Base-by-base conservation (phyloP, 2,888 invertebrate genomes). In the Pollenia amentaria region DNA sequence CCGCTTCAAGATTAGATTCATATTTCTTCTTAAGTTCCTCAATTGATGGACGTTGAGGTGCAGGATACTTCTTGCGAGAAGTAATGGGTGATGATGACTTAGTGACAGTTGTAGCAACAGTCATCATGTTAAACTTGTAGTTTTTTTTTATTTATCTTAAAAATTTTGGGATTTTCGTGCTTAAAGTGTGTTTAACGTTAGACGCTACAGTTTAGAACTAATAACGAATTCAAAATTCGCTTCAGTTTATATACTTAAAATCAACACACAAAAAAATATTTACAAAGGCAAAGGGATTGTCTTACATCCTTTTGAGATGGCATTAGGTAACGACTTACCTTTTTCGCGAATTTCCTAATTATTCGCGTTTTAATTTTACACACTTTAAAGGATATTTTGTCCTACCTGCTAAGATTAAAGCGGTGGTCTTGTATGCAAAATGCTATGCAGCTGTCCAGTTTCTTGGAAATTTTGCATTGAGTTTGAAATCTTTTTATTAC, bases 41-140 rank as follows among this genome's bases (percentile, higher is more conserved):
- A 40, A 88, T 69, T 16, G 88, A 90, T 3, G 86, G 85, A 11
- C 81, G 78, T 64, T 77, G 60, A 55, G 65, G 51, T 40, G 77
- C 70, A 40, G 70, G 57, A 65, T 73, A 72, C 42, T 78, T 72
- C 6, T 69, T 70, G 38, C 64, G 83, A 2, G 44, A 12, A 18
- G 21, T 55, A 3, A 44, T 14, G 0, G 72, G 65, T 12, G 69
- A 60, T 3, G 53, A 10, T 40, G 51, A 29, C 62, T 69, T 40
- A 7, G 16, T 21, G 4, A 8, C 21, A 21, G 2, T 38, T 14
- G 44, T 53, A n/a, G 38, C 44, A 42, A 40, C 1, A n/a, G 51
- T 18, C 44, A 72, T 72, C 60, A 77, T 80, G 10, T 48, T 69
- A 6, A 16, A 78, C 0, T 40, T n/a, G 29, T 18, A 8, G 1